These are phyloP conservation scores for Vulpes vulpes DNA, from an alignment of 2,113 vertebrate genomes.

Conservation along the genomic window DNA sequence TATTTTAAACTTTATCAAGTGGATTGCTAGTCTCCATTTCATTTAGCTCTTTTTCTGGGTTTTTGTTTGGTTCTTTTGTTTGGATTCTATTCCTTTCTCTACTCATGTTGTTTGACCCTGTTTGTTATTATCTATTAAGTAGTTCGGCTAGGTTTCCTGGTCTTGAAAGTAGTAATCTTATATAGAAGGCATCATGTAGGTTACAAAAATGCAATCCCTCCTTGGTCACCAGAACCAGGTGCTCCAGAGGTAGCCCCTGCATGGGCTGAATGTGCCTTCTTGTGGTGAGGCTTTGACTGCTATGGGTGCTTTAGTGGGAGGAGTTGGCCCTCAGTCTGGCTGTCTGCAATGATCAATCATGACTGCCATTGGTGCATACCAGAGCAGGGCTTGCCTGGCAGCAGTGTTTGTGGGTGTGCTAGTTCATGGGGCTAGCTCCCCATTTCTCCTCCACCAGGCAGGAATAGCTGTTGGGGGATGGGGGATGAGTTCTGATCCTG, in stretches of 20 bases:
- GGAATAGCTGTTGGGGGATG: not conserved
- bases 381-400: not conserved
- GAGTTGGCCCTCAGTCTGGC: not conserved
- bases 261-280: not conserved
- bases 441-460: not conserved
- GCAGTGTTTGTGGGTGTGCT: not conserved
- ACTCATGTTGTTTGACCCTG: not conserved
- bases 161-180: not conserved
- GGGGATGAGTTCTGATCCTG: not conserved
- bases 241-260: not conserved
- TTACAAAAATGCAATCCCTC: not conserved
- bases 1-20: not conserved
- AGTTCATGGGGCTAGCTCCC: not conserved
- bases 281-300: not conserved
- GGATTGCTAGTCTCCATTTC: not conserved
- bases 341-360: not conserved
- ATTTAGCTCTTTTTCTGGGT: not conserved
- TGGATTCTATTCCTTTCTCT: not conserved
- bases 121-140: not conserved
- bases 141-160: not conserved
- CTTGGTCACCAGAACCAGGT: not conserved
- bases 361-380: not conserved
- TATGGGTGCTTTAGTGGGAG: not conserved
- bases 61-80: not conserved
- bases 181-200: not conserved